Conservation (phyloP, 2,888 invertebrate species). For the Pseudococcus longispinus region DNA sequence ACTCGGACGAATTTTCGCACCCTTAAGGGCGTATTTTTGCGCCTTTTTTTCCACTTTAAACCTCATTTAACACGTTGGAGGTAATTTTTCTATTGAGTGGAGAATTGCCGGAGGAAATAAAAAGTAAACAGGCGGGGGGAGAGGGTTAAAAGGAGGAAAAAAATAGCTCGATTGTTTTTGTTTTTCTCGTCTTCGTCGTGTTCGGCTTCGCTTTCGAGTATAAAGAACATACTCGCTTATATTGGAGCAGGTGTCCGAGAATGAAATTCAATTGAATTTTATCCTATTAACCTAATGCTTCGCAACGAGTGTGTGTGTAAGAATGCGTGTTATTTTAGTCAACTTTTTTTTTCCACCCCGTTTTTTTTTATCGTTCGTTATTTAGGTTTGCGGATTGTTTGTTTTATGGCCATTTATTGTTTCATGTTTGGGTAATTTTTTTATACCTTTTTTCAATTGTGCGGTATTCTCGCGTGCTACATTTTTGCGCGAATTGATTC, state of each 20-base stretch:
- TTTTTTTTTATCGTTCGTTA: neutral
- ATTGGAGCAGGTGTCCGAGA: slow-evolving; percentile 28
- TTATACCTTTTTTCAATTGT: neutral
- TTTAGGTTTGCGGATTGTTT: slow-evolving; percentile 23
- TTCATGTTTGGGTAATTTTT: neutral
- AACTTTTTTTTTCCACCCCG: neutral
- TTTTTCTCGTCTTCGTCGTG: neutral
- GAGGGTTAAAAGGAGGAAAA: neutral
- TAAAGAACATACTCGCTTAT: neutral
- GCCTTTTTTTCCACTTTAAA: neutral
- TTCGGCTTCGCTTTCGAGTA: neutral
- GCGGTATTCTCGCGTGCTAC: neutral
- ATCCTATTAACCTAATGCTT: slow-evolving; percentile 34
- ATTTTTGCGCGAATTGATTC: slow-evolving; percentile 1
- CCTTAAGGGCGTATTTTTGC: neutral
- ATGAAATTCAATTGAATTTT: slow-evolving; percentile 34
- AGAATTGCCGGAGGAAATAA: neutral
- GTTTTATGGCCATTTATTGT: slow-evolving; percentile 19
- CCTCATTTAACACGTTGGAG: slow-evolving; percentile 6
- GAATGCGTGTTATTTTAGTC: slow-evolving; percentile 10
- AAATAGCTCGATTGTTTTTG: slow-evolving; percentile 7
- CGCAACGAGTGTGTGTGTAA: neutral
- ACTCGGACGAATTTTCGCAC: neutral
- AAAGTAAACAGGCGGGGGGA: neutral
- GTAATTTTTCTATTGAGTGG: slow-evolving; percentile 30